Evolutionary conservation across 2,113 vertebrate species (phyloP).

Genomic region (Leiothrix lutea): DNA sequence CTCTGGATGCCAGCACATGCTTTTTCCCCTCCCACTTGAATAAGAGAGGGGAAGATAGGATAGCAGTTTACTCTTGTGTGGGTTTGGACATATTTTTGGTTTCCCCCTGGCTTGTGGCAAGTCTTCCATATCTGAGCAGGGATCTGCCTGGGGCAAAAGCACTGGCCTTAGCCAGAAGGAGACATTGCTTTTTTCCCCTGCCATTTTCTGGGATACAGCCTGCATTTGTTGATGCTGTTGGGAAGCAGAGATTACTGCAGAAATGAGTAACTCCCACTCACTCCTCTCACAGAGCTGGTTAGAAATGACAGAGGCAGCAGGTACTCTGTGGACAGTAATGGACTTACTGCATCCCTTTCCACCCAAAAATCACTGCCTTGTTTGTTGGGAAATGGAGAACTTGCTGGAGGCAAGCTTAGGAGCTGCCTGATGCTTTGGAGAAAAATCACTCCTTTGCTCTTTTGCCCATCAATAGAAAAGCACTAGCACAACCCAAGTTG

Average conservation of each 20-base stretch:
- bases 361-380: not conserved
- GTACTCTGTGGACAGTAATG: not conserved
- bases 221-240: conserved; percentile 10
- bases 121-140: not conserved
- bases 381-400: not conserved
- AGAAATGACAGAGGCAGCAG: conserved; percentile 22
- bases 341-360: not conserved
- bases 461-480: not conserved
- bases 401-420: not conserved
- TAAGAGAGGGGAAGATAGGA: not conserved
- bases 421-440: not conserved
- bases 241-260: conserved; percentile 30
- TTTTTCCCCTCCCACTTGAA: not conserved
- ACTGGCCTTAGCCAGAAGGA: not conserved
- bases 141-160: not conserved
- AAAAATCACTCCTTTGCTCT: not conserved
- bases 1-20: not conserved
- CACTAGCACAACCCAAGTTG: not conserved
- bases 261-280: conserved; percentile 25
- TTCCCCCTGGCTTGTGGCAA: not conserved
- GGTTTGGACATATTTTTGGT: not conserved
- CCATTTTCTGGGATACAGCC: not conserved
- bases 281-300: not conserved
- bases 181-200: not conserved
- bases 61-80: not conserved